These are phyloP conservation scores for Limanda limanda DNA, from an alignment of 2,113 vertebrate genomes.

Conservation along the genomic window DNA sequence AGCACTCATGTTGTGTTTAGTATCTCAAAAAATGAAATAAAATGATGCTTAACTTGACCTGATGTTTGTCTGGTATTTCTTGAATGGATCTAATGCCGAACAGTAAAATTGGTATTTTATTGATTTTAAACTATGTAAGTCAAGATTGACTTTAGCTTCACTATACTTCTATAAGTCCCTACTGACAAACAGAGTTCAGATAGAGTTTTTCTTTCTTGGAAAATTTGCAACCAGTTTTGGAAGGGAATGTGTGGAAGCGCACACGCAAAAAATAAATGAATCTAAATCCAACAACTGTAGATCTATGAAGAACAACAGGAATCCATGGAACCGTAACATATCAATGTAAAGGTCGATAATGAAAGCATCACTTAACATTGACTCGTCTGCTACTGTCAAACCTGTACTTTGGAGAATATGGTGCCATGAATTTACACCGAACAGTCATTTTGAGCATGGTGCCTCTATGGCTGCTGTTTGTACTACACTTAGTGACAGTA, in stretches of 20 bases:
- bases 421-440: neutral
- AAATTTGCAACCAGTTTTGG: no score
- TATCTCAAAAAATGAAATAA: conserved; percentile 52
- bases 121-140: no score
- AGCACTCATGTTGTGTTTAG: conserved; percentile 28
- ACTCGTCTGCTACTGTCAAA: neutral
- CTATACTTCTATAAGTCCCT: neutral
- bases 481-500: conserved; percentile 1
- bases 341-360: no score
- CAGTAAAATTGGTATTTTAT: neutral
- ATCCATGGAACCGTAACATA: no score
- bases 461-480: conserved; percentile 5
- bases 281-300: no score
- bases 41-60: conserved; percentile 42
- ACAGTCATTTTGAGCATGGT: neutral
- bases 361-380: neutral
- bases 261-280: no score
- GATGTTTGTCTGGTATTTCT: conserved; percentile 19
- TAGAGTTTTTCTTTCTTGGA: neutral
- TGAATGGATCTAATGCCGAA: neutral
- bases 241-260: no score
- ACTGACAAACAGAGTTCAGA: no score
- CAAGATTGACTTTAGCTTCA: neutral
- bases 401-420: neutral
- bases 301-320: no score